Conservation (phyloP, 1,140 invertebrate genomes). For the Sinella curviseta region DNA sequence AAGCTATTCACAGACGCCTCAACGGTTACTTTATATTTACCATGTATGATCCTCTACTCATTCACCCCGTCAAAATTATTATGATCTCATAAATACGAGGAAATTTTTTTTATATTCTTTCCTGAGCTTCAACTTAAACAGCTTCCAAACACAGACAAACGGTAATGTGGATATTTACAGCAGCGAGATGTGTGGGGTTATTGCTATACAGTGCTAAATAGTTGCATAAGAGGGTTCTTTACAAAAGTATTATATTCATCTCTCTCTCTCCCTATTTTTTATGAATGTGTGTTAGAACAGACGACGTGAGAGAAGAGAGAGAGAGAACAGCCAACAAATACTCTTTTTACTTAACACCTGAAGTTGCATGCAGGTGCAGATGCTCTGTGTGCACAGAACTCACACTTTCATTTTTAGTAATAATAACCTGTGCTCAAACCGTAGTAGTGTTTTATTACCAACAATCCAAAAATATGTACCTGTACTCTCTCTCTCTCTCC, state of each 20-base stretch:
- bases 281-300: neutral
- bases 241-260: neutral
- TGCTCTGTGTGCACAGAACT: neutral
- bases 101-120: slow-evolving; percentile 15
- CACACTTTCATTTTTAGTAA: slow-evolving; percentile 11
- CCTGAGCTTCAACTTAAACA: neutral
- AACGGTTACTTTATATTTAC: neutral
- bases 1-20: neutral
- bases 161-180: neutral
- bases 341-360: slow-evolving; percentile 14
- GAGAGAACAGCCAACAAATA: neutral
- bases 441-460: slow-evolving; percentile 8
- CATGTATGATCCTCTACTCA: neutral
- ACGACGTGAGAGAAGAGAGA: neutral
- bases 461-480: neutral
- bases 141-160: neutral
- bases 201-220: slow-evolving; percentile 15
- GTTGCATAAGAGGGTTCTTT: slow-evolving; percentile 23
- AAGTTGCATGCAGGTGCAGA: slow-evolving; percentile 24
- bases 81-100: slow-evolving; percentile 17
- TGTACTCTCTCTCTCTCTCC: neutral
- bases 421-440: neutral
- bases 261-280: neutral
- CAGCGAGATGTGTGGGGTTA: neutral
- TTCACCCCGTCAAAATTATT: slow-evolving; percentile 6